Evolutionary conservation across 2,113 vertebrate species (phyloP).

Genomic region (Leptobrachium leishanense): DNA sequence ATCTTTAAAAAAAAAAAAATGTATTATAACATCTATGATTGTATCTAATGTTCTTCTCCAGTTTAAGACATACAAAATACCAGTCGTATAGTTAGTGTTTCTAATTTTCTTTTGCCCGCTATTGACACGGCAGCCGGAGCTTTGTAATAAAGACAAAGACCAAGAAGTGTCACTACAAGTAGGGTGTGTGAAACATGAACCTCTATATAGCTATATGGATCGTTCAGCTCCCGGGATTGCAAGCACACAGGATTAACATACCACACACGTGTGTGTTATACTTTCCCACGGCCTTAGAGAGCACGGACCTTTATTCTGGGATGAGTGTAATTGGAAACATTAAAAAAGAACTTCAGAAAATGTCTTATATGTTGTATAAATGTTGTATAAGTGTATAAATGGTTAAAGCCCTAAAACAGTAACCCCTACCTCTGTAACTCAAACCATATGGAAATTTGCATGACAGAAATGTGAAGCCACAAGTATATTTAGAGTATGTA

Average conservation of each 20-base stretch:
- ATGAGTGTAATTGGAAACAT: constrained; percentile 40
- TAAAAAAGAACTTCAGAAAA: constrained; percentile 22
- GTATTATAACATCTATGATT: too few relatives aligned
- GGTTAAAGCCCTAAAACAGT: constrained; percentile 27
- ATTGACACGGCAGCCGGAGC: neutral
- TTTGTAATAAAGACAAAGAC: neutral
- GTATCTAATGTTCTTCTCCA: too few relatives aligned
- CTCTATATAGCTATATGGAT: neutral
- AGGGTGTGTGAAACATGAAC: constrained; percentile 2
- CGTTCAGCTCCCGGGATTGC: neutral
- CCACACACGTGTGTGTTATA: constrained; percentile 32
- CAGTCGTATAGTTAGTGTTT: neutral
- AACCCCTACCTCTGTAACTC: constrained; percentile 24
- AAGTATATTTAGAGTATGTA: neutral
- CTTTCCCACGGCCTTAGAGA: constrained; percentile 34
- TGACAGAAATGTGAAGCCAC: neutral
- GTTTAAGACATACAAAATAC: neutral
- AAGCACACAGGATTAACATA: constrained; percentile 28
- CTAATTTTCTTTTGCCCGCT: neutral
- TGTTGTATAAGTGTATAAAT: constrained; percentile 24
- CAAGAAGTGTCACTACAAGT: constrained; percentile 3
- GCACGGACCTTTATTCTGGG: constrained; percentile 12
- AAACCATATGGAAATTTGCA: constrained; percentile 16
- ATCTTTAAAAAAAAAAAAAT: too few relatives aligned
- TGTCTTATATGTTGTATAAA: constrained; percentile 12